Conservation (phyloP, 2,113 vertebrate genomes). For the Leptosomus discolor region DNA sequence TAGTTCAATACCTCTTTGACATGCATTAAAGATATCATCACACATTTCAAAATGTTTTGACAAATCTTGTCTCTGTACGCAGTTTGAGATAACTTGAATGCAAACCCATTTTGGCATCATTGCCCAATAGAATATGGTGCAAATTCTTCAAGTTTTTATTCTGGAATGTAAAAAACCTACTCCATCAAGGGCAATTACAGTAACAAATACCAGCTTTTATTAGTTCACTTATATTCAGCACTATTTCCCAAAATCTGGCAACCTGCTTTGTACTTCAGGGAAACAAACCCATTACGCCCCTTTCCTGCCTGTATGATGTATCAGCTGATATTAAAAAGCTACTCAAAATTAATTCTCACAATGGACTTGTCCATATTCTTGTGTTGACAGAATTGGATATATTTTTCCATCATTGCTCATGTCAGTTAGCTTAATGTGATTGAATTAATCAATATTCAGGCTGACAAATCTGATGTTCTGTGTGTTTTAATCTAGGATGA, state of each 20-base stretch:
- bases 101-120: background rate
- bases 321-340: background rate
- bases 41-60: slow-evolving; percentile 14
- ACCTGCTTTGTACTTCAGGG: background rate
- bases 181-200: background rate
- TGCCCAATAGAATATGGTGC: background rate
- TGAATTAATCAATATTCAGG: background rate
- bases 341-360: background rate
- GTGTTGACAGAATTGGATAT: background rate
- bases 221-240: background rate
- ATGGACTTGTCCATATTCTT: background rate
- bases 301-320: background rate
- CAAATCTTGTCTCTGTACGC: background rate
- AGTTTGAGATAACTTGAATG: background rate
- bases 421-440: background rate
- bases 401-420: background rate
- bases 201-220: background rate
- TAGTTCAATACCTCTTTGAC: background rate
- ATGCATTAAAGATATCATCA: background rate
- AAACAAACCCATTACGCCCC: background rate
- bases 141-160: background rate
- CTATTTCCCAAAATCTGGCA: background rate
- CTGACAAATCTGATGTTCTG: background rate
- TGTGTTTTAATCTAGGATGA: background rate
- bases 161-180: background rate